These are phyloP conservation scores for Pteruthius melanotis DNA, from an alignment of 2,113 vertebrate genomes.

Conservation along the genomic window DNA sequence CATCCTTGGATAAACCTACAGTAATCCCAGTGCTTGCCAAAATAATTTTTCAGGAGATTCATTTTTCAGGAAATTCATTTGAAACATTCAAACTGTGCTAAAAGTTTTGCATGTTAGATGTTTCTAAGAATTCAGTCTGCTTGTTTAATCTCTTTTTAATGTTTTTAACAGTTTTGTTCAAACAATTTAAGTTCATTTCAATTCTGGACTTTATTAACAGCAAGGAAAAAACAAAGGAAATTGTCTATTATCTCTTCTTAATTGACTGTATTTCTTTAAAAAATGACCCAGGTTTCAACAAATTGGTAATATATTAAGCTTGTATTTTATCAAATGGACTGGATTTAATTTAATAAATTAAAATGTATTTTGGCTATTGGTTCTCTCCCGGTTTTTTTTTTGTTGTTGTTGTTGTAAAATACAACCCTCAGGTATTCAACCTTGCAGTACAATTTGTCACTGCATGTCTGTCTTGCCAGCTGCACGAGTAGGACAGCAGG, in stretches of 20 bases:
- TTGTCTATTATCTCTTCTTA: conserved; percentile 35
- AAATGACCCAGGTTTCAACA: neutral
- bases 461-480: neutral
- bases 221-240: neutral
- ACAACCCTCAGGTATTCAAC: neutral
- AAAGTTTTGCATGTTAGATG: conserved; percentile 51
- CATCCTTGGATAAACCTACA: neutral
- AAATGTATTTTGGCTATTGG: conserved; percentile 30
- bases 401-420: neutral
- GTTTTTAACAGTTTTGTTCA: conserved; percentile 46
- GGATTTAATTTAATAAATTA: conserved; percentile 47
- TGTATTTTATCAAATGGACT: conserved; percentile 52
- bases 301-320: neutral
- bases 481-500: neutral
- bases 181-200: conserved; percentile 25
- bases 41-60: neutral
- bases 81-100: neutral
- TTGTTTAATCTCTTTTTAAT: conserved; percentile 54
- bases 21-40: conserved; percentile 17
- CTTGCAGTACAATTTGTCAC: neutral
- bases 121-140: conserved; percentile 49
- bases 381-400: neutral
- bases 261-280: conserved; percentile 51
- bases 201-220: conserved; percentile 55
- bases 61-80: conserved; percentile 15